These are phyloP conservation scores for Raja brachyura DNA, from an alignment of 2,113 vertebrate genomes.

Conservation along the genomic window DNA sequence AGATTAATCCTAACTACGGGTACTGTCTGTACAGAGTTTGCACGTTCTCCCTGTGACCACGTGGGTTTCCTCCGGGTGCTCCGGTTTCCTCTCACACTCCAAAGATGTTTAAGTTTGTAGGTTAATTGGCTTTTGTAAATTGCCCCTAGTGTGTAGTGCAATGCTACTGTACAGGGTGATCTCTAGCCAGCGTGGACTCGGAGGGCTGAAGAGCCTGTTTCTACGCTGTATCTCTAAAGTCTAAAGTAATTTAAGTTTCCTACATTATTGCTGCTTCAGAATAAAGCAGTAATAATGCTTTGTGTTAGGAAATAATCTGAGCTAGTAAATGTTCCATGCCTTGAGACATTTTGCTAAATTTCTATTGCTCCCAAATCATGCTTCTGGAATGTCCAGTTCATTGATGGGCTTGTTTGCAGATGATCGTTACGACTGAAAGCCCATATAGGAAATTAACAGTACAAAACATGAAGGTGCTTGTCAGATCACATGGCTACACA, in stretches of 20 bases:
- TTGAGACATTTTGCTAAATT: neutral
- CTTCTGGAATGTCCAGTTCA: neutral
- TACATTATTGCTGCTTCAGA: neutral
- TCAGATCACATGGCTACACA: neutral
- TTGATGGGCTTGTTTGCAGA: neutral
- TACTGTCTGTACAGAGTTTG: too few relatives aligned
- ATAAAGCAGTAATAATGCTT: neutral
- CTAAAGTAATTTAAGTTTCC: neutral
- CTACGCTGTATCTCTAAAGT: too few relatives aligned
- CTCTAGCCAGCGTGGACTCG: too few relatives aligned
- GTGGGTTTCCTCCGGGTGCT: too few relatives aligned
- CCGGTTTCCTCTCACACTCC: too few relatives aligned
- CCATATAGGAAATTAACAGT: neutral
- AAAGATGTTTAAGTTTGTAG: too few relatives aligned
- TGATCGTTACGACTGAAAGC: neutral
- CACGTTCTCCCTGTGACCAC: too few relatives aligned
- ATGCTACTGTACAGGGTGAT: too few relatives aligned
- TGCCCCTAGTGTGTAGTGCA: too few relatives aligned
- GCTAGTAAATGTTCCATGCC: neutral
- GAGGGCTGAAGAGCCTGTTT: too few relatives aligned
- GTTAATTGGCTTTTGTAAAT: too few relatives aligned
- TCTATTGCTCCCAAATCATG: neutral
- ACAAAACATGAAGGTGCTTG: neutral
- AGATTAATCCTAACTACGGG: too few relatives aligned
- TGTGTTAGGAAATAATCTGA: neutral